A percentile compares a stretch with the other conserved stretches of the same genome.
Evolutionary conservation across 2,888 invertebrate genomes (phyloP).

Genomic region (Mantis religiosa): DNA sequence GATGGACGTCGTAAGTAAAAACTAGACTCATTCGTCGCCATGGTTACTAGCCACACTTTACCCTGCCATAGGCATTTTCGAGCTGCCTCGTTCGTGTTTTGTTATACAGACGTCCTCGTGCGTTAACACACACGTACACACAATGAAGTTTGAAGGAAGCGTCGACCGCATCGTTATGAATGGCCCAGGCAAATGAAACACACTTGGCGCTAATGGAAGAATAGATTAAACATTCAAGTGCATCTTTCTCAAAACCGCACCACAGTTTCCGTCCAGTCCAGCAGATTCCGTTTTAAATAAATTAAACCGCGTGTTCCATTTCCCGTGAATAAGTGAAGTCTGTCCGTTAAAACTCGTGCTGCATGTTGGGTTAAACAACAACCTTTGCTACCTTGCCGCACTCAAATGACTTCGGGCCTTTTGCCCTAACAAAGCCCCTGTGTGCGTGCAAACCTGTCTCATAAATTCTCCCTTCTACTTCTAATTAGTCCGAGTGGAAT

Average conservation of each 20-base stretch:
- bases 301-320: not conserved
- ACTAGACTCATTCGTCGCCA: too few species aligned
- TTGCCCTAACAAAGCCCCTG: not conserved
- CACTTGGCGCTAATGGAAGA: not conserved
- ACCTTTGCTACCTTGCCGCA: not conserved
- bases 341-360: not conserved
- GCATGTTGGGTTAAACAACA: not conserved
- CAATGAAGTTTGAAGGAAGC: not conserved
- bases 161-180: not conserved
- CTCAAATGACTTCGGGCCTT: not conserved
- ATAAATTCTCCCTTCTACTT: not conserved
- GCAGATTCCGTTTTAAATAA: not conserved
- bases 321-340: not conserved
- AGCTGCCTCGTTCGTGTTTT: not conserved
- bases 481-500: not conserved
- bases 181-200: not conserved
- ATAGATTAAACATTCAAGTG: conserved; percentile 10
- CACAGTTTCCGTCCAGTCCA: not conserved
- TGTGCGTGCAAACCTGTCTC: not conserved
- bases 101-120: not conserved
- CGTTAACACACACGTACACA: not conserved
- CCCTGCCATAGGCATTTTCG: not conserved
- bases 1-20: too few species aligned
- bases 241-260: not conserved
- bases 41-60: too few species aligned